Base-by-base conservation (phyloP, 1,140 invertebrate species). In the Archegozetes longisetosus region DNA sequence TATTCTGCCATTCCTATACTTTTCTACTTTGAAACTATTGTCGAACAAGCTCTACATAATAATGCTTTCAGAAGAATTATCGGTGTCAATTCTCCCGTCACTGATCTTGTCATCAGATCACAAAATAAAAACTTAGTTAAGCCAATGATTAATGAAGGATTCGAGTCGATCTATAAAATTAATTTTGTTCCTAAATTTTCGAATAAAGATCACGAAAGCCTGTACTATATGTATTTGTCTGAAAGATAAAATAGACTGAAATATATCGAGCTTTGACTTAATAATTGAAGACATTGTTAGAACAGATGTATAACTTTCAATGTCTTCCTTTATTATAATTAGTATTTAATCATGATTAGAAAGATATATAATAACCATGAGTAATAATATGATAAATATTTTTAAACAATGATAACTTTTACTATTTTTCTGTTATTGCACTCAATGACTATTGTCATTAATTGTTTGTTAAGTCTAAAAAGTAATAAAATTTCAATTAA, bases 241-340 rank as follows among this genome's bases (percentile, higher is more conserved):
- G 56, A 58, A 58, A 58, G 40, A 52, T 58, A 32, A 58, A 32
- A 53, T 25, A 13, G 14, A n/a, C n/a, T n/a, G n/a, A n/a, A n/a
- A n/a, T n/a, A n/a, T n/a, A n/a, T n/a, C n/a, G n/a, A n/a, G n/a
- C n/a, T n/a, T n/a, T n/a, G n/a, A n/a, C n/a, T n/a, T n/a, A n/a
- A n/a, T n/a, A n/a, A n/a, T n/a, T n/a, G n/a, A n/a, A n/a, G n/a
- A n/a, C n/a, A n/a, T n/a, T n/a, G n/a, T n/a, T n/a, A n/a, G n/a
- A n/a, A n/a, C n/a, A n/a, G n/a, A n/a, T n/a, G n/a, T n/a, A n/a
- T n/a, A n/a, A n/a, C n/a, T n/a, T n/a, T n/a, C n/a, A n/a, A n/a
- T n/a, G n/a, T n/a, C n/a, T n/a, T n/a, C n/a, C n/a, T n/a, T n/a
- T n/a, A n/a, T n/a, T n/a, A n/a, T n/a, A n/a, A n/a, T n/a, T n/a